These are phyloP conservation scores for Plebejus argus DNA, from an alignment of 2,888 invertebrate genomes.

Conservation along the genomic window DNA sequence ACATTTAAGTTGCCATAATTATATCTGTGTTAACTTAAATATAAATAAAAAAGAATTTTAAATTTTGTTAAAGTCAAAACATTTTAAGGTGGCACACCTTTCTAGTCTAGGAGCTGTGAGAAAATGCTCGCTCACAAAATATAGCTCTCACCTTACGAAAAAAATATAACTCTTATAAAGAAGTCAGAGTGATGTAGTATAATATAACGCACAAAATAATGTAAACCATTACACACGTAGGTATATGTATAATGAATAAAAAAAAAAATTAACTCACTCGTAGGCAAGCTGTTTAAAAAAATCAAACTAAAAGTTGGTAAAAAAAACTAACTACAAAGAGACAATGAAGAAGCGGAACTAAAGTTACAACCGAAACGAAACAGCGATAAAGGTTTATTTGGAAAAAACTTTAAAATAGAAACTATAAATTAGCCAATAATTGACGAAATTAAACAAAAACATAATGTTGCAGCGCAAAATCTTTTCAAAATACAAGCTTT, in stretches of 20 bases:
- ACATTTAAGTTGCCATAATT: too few relatives aligned
- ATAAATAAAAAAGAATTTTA: too few relatives aligned
- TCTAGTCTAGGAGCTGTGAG: too few relatives aligned
- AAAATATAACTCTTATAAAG: too few relatives aligned
- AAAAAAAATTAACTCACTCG: neutral
- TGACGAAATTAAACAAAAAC: neutral
- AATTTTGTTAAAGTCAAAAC: too few relatives aligned
- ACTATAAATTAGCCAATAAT: neutral
- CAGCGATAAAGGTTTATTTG: neutral
- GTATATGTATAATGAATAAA: neutral
- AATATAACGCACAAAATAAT: neutral
- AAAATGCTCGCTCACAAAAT: too few relatives aligned
- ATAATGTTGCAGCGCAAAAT: neutral
- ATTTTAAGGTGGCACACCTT: too few relatives aligned
- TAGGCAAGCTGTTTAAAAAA: neutral
- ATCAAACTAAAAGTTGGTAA: neutral
- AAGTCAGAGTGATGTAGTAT: too few relatives aligned
- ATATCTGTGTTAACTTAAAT: too few relatives aligned
- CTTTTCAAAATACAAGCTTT: neutral
- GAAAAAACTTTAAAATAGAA: neutral
- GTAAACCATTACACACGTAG: neutral
- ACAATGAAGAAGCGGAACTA: neutral
- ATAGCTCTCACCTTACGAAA: too few relatives aligned
- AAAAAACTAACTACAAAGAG: neutral
- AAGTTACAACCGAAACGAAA: neutral